Evolutionary conservation across 1,140 invertebrate genomes (phyloP).

Genomic region (Ericerus pela): DNA sequence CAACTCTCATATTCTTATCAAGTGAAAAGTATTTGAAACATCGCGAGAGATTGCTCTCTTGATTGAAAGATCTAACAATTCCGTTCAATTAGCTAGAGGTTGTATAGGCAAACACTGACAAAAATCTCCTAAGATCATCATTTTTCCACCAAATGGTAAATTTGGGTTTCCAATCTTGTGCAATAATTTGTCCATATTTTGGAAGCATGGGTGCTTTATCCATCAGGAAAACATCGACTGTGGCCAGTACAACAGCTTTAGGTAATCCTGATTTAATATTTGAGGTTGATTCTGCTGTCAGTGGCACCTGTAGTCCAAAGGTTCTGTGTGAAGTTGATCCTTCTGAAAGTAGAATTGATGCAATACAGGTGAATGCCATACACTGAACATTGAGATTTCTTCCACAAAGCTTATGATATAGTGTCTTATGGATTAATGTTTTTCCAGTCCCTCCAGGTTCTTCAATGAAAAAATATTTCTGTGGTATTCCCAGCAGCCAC

Average conservation of each 20-base stretch:
- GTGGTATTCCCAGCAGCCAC: no score
- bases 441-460: constrained; percentile 28
- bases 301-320: constrained; percentile 17
- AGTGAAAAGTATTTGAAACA: not conserved
- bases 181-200: not conserved
- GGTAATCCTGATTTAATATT: not conserved
- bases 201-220: constrained; percentile 14
- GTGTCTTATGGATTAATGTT: constrained; percentile 19
- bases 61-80: not conserved
- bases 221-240: not conserved
- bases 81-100: not conserved
- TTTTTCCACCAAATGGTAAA: constrained; percentile 7
- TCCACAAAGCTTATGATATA: constrained; percentile 17
- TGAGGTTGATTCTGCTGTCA: not conserved
- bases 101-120: constrained; percentile 4
- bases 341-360: constrained; percentile 22
- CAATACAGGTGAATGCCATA: constrained; percentile 27
- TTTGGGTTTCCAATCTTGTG: not conserved
- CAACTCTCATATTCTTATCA: not conserved
- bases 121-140: constrained; percentile 11
- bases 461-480: constrained; percentile 24
- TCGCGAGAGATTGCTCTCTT: not conserved
- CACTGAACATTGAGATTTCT: constrained; percentile 7
- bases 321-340: constrained; percentile 25
- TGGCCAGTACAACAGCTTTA: not conserved